phyloP scores from a whole-genome alignment of 2,797 vertebrate species.

The Lateolabrax maculatus region DNA sequence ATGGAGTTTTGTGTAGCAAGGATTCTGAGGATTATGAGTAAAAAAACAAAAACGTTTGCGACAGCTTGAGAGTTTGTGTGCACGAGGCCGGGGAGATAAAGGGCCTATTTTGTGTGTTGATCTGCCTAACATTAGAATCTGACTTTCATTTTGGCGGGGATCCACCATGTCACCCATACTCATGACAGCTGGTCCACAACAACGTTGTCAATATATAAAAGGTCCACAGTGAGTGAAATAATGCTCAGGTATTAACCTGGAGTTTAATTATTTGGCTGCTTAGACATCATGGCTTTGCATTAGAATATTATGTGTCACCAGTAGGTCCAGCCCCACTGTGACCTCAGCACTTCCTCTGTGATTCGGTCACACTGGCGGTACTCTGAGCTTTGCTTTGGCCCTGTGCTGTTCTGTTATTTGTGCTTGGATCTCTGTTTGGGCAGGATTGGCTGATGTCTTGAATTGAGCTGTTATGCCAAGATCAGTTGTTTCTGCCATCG shows the following conservation, averaged over 20 bases:
- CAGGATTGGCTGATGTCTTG: constrained; percentile 6
- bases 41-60: not conserved
- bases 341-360: not conserved
- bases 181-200: not conserved
- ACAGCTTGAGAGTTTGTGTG: not conserved
- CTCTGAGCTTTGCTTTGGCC: not conserved
- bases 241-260: not conserved
- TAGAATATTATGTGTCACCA: not conserved
- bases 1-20: not conserved
- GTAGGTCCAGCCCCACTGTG: not conserved
- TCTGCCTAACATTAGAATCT: not conserved
- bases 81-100: not conserved
- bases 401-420: not conserved
- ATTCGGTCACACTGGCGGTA: not conserved
- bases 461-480: constrained; percentile 1
- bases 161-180: not conserved
- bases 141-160: not conserved
- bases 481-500: constrained; percentile 1
- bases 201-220: not conserved
- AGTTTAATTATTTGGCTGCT: not conserved
- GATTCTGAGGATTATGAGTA: too few relatives aligned
- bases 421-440: not conserved
- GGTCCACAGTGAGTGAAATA: not conserved
- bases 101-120: not conserved
- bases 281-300: not conserved